Percentiles rank a stretch among this genome's conserved stretches.
phyloP scores from a whole-genome alignment of 1,140 invertebrate genomes.

The Oscheius sp. region DNA sequence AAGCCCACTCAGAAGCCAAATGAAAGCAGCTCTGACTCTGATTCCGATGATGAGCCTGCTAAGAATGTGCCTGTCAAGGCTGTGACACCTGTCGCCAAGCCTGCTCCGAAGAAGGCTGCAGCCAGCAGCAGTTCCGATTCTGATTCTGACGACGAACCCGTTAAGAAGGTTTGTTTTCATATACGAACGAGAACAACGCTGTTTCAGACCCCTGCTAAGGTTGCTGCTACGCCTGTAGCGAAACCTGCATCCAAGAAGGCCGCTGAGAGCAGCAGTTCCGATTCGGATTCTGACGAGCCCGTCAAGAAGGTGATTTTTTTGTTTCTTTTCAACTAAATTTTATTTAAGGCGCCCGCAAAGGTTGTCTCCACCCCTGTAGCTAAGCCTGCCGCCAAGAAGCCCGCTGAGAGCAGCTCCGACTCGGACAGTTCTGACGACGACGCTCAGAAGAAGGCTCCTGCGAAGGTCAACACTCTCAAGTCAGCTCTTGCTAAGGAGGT shows the following conservation, averaged over 20 bases:
- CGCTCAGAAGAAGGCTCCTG: conserved; percentile 28
- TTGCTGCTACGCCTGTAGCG: background rate
- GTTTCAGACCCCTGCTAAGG: conserved; percentile 8
- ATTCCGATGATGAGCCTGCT: conserved; percentile 24
- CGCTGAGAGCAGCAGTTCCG: conserved; percentile 10
- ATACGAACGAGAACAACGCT: background rate
- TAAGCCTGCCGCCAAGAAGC: conserved; percentile 23
- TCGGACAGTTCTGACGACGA: conserved; percentile 34
- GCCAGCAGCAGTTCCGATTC: conserved; percentile 22
- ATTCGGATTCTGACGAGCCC: conserved; percentile 11
- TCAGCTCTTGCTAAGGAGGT: conserved; percentile 4
- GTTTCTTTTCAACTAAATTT: background rate
- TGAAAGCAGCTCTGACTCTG: conserved; percentile 71
- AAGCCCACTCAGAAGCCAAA: too few species aligned
- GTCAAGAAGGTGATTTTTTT: conserved; percentile 8
- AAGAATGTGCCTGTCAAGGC: conserved; percentile 20
- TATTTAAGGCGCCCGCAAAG: background rate
- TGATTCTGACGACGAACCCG: conserved; percentile 29
- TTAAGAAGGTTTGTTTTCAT: conserved; percentile 5
- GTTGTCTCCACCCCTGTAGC: conserved; percentile 10
- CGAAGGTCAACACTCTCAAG: conserved; percentile 12
- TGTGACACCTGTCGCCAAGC: conserved; percentile 3
- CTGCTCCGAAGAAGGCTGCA: conserved; percentile 30
- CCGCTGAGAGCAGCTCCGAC: conserved; percentile 13
- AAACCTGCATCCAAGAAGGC: conserved; percentile 38